Evolutionary conservation across 2,888 invertebrate genomes (phyloP).

Genomic region (Archaeoteleia sp.): DNA sequence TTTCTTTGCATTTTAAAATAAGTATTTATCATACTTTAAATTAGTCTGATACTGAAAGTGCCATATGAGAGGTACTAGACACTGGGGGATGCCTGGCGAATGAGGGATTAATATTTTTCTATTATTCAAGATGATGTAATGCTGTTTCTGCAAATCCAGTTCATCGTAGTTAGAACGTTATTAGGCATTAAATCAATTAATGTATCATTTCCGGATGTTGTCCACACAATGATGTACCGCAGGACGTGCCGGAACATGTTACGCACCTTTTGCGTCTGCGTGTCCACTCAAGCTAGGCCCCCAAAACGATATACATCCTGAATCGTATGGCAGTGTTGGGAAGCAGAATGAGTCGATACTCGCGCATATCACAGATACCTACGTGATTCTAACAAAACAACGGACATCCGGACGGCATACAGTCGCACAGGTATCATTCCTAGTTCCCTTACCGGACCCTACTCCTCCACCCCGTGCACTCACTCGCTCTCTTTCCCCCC

Average conservation of each 20-base stretch:
- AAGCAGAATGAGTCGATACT: slow-evolving; percentile 54
- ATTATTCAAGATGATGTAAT: slow-evolving; percentile 31
- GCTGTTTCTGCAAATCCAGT: slow-evolving; percentile 37
- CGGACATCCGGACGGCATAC: slow-evolving; percentile 74
- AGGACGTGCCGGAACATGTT: slow-evolving; percentile 62
- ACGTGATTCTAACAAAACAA: slow-evolving; percentile 75
- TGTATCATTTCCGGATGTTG: slow-evolving; percentile 65
- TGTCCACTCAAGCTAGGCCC: slow-evolving; percentile 67
- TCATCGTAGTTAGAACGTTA: slow-evolving; percentile 46
- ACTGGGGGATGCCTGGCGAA: not conserved
- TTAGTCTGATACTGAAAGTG: too few relatives aligned
- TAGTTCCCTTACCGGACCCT: slow-evolving; percentile 60
- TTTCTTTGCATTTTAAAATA: too few relatives aligned
- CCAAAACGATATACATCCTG: slow-evolving; percentile 69
- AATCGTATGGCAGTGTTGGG: slow-evolving; percentile 61
- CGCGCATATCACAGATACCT: slow-evolving; percentile 58
- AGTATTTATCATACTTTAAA: too few relatives aligned
- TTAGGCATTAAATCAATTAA: slow-evolving; percentile 62
- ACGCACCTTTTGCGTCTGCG: slow-evolving; percentile 67
- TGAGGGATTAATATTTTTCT: slow-evolving; percentile 17
- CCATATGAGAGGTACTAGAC: slow-evolving; percentile 19
- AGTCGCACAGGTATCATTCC: slow-evolving; percentile 75
- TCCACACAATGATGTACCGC: slow-evolving; percentile 57
- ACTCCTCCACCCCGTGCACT: slow-evolving; percentile 6
- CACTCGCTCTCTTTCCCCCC: slow-evolving; percentile 33